phyloP scores from a whole-genome alignment of 2,113 vertebrate genomes.

The Phaethornis superciliosus region DNA sequence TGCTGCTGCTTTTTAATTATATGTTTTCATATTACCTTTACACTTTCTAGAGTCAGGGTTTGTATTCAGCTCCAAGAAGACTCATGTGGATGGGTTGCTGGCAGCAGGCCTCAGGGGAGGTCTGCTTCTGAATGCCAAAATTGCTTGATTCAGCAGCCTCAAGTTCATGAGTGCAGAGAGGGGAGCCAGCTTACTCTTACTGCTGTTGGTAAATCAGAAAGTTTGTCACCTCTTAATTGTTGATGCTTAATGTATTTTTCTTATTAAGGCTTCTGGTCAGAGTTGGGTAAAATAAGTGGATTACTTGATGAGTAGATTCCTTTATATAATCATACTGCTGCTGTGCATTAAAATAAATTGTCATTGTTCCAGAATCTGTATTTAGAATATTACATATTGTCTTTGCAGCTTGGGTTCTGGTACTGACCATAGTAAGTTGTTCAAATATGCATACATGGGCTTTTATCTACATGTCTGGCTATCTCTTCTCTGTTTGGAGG shows the following conservation, averaged over 20 bases:
- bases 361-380: constrained; percentile 22
- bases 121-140: background rate
- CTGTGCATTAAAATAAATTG: background rate
- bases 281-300: background rate
- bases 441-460: background rate
- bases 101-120: background rate
- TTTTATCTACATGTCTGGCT: background rate
- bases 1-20: background rate
- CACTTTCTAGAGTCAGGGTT: background rate
- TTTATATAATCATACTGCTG: constrained; percentile 17
- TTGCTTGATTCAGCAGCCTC: background rate
- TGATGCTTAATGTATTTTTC: background rate
- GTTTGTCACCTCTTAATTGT: background rate
- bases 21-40: background rate
- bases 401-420: background rate
- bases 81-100: background rate
- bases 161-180: background rate
- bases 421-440: background rate
- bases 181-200: background rate
- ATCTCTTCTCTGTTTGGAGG: background rate
- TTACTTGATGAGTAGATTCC: background rate
- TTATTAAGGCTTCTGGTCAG: background rate
- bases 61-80: background rate
- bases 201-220: background rate
- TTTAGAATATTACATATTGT: constrained; percentile 28